Conservation (phyloP, 2,888 invertebrate genomes). For the Subacronicta megacephala region DNA sequence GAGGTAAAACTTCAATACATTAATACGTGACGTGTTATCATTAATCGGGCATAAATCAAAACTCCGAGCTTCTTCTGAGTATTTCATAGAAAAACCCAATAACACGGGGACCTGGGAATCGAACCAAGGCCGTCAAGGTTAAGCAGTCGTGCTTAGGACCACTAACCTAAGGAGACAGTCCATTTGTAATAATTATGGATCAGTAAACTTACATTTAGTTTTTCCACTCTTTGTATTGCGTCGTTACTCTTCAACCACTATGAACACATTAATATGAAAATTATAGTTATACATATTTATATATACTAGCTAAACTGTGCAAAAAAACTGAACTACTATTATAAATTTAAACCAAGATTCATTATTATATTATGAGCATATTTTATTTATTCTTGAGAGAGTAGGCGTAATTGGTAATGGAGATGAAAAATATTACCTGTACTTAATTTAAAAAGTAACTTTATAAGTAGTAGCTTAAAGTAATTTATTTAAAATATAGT, state of each 20-base stretch:
- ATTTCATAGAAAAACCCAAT: too few relatives aligned
- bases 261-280: neutral
- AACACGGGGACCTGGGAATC: too few relatives aligned
- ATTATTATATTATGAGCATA: neutral
- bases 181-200: neutral
- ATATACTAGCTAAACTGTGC: neutral
- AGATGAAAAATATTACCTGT: neutral
- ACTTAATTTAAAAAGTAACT: too few relatives aligned
- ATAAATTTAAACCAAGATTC: neutral
- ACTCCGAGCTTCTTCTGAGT: too few relatives aligned
- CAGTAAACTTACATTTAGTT: neutral
- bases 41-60: too few relatives aligned
- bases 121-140: too few relatives aligned
- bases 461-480: too few relatives aligned
- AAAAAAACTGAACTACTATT: neutral
- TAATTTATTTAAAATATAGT: too few relatives aligned
- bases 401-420: neutral
- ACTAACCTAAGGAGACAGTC: too few relatives aligned
- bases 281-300: neutral
- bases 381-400: conserved; percentile 1
- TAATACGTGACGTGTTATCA: too few relatives aligned
- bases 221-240: neutral
- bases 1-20: too few relatives aligned
- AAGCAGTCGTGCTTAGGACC: too few relatives aligned
- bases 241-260: neutral